phyloP scores from a whole-genome alignment of 2,797 vertebrate genomes.

The Spinus pinus region DNA sequence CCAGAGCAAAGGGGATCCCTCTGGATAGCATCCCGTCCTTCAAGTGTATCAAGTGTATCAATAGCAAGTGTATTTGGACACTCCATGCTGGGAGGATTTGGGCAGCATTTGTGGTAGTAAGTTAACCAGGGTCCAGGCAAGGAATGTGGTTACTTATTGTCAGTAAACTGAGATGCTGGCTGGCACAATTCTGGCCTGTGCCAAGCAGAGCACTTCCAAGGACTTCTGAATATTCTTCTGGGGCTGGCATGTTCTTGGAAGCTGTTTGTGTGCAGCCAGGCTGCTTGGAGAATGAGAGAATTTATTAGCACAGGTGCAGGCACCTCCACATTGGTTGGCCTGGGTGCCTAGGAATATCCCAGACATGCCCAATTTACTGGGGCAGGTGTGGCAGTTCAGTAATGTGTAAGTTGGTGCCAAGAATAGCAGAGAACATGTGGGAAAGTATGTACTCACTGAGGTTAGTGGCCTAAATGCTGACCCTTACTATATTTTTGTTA shows the following conservation, averaged over 20 bases:
- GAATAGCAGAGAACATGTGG: neutral
- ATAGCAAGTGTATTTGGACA: neutral
- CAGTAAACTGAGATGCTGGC: neutral
- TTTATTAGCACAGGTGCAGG: neutral
- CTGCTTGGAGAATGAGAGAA: neutral
- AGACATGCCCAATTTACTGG: neutral
- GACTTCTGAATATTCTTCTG: neutral
- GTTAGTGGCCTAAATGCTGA: neutral
- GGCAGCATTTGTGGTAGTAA: neutral
- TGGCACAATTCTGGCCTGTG: neutral
- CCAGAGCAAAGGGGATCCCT: neutral
- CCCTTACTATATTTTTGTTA: neutral
- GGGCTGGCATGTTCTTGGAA: neutral
- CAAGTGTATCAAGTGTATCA: neutral
- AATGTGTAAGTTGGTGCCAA: neutral
- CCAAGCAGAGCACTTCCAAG: neutral
- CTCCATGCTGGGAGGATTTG: neutral
- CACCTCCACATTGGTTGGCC: neutral
- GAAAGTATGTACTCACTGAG: neutral
- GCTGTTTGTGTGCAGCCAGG: neutral
- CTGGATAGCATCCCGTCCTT: neutral
- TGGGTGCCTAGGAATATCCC: neutral
- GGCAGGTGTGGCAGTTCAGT: neutral
- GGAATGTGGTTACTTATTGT: neutral
- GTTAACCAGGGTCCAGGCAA: neutral